phyloP scores from a whole-genome alignment of 2,888 invertebrate genomes.

The Osmoderma eremita region DNA sequence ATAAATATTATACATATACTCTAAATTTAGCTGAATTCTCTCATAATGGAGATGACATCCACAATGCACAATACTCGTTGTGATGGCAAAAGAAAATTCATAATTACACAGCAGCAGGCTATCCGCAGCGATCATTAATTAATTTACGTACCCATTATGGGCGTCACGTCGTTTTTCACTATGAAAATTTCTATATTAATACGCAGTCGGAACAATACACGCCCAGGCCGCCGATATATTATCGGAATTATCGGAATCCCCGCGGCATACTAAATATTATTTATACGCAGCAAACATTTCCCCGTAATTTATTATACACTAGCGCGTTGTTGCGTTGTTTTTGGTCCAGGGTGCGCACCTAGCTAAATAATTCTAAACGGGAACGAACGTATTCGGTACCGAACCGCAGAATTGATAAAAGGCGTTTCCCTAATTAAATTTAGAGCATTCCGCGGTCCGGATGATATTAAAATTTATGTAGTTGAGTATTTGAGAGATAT shows the following conservation, averaged over 20 bases:
- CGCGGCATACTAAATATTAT: conserved; percentile 14
- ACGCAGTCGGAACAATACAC: neutral
- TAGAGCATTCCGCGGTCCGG: too few relatives aligned
- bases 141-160: conserved; percentile 18
- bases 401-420: conserved; percentile 17
- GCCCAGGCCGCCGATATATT: conserved; percentile 9
- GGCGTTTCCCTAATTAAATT: conserved; percentile 11
- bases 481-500: too few relatives aligned
- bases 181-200: conserved; percentile 16
- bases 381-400: neutral
- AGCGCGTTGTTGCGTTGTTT: conserved; percentile 1
- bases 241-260: conserved; percentile 22
- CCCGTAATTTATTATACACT: conserved; percentile 16
- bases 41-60: too few relatives aligned
- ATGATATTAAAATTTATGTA: too few relatives aligned
- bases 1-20: too few relatives aligned
- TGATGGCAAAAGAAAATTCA: too few relatives aligned
- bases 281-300: conserved; percentile 12
- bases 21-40: too few relatives aligned
- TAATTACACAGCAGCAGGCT: neutral
- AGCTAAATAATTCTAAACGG: conserved; percentile 7
- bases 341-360: neutral
- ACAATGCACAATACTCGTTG: too few relatives aligned
- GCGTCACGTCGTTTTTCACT: conserved; percentile 3
- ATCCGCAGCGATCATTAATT: conserved; percentile 13